These are phyloP conservation scores for Urechis unicinctus DNA, from an alignment of 2,888 invertebrate species.

Conservation along the genomic window DNA sequence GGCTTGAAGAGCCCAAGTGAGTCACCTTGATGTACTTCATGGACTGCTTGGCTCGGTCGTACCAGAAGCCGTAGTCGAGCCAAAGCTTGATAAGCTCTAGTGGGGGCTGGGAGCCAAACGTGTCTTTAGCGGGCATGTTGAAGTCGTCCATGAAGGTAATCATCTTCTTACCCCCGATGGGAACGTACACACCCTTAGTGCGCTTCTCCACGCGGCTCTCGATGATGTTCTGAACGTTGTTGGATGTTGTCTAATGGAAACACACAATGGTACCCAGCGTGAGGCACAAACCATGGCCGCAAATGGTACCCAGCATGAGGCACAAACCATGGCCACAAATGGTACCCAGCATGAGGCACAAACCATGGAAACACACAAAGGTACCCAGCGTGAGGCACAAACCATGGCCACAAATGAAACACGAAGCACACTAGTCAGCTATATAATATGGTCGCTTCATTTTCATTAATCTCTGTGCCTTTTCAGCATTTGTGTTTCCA, in stretches of 20 bases:
- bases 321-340: too few relatives aligned
- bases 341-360: too few relatives aligned
- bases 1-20: background rate
- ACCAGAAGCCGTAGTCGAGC: conserved; percentile 88
- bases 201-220: conserved; percentile 82
- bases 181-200: conserved; percentile 76
- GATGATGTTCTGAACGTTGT: conserved; percentile 76
- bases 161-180: conserved; percentile 73
- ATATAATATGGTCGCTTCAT: background rate
- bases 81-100: conserved; percentile 76
- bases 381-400: too few relatives aligned
- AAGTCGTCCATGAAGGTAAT: conserved; percentile 85
- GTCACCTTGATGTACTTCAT: conserved; percentile 67
- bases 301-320: too few relatives aligned
- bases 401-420: too few relatives aligned
- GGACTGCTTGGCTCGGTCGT: conserved; percentile 72
- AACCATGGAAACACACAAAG: too few relatives aligned
- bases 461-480: background rate
- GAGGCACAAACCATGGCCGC: too few relatives aligned
- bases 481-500: too few relatives aligned
- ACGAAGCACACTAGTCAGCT: background rate
- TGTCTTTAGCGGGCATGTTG: conserved; percentile 85
- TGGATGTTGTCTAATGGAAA: conserved; percentile 79
- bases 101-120: conserved; percentile 83
- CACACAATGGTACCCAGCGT: too few relatives aligned